Evolutionary conservation across 2,888 invertebrate species (phyloP).

Genomic region (Agonopterix heracliana): DNA sequence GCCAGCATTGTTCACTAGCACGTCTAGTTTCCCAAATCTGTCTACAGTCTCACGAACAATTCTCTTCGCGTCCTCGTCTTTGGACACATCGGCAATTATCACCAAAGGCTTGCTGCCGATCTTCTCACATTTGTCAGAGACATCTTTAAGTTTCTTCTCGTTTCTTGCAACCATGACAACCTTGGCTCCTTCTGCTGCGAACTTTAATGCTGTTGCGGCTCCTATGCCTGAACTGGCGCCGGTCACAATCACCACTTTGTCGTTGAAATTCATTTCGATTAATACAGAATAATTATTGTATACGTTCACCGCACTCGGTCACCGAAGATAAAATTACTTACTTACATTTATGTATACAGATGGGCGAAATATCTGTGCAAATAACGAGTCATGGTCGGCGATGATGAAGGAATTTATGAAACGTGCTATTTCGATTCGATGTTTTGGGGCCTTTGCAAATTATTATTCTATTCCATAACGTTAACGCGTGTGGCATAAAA

Average conservation of each 20-base stretch:
- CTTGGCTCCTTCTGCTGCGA: constrained; percentile 11
- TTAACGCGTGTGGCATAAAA: no score
- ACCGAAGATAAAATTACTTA: no score
- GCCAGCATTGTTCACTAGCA: constrained; percentile 23
- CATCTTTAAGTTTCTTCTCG: constrained; percentile 10
- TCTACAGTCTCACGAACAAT: constrained; percentile 16
- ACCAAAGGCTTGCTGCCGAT: constrained; percentile 11
- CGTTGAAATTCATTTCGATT: constrained; percentile 22
- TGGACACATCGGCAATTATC: constrained; percentile 14
- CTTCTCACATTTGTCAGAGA: constrained; percentile 5
- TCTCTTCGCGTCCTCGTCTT: constrained; percentile 12
- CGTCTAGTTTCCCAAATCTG: constrained; percentile 15
- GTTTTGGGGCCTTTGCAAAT: no score
- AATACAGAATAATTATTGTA: background rate
- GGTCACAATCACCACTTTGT: constrained; percentile 29
- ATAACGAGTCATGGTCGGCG: no score
- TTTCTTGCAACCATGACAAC: constrained; percentile 13
- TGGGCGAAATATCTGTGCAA: background rate
- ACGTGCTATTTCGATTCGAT: no score
- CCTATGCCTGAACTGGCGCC: constrained; percentile 32
- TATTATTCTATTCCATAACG: no score
- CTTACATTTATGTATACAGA: no score
- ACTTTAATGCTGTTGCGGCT: constrained; percentile 17
- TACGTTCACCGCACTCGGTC: background rate
- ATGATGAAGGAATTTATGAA: no score